phyloP scores from a whole-genome alignment of 1,140 invertebrate species.

The Drusus annulatus region DNA sequence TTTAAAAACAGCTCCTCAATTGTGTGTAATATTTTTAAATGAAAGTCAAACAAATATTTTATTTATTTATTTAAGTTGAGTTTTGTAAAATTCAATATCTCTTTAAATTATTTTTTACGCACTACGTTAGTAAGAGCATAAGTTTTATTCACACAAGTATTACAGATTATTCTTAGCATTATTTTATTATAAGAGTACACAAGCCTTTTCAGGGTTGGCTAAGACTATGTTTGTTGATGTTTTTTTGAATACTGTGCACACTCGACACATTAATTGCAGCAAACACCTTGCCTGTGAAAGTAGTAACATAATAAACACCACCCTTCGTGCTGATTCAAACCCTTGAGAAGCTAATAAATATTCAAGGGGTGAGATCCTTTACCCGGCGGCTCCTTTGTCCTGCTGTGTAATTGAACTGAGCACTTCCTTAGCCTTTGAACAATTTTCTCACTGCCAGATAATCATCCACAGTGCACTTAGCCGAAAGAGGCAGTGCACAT shows the following conservation, averaged over 20 bases:
- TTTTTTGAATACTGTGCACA: too few species aligned
- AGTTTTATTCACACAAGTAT: too few species aligned
- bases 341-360: slow-evolving; percentile 51
- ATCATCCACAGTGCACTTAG: slow-evolving; percentile 48
- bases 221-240: background rate
- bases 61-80: too few species aligned
- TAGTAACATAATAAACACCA: slow-evolving; percentile 1
- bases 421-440: slow-evolving; percentile 54
- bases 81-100: too few species aligned
- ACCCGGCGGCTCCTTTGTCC: slow-evolving; percentile 28
- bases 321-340: slow-evolving; percentile 13
- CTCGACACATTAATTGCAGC: background rate
- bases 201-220: background rate
- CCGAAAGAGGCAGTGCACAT: background rate
- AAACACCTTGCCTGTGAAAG: background rate
- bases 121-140: too few species aligned
- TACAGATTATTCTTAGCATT: too few species aligned
- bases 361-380: slow-evolving; percentile 47
- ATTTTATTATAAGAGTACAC: too few species aligned
- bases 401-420: slow-evolving; percentile 55
- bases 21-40: too few species aligned
- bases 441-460: slow-evolving; percentile 54
- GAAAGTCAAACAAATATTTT: too few species aligned
- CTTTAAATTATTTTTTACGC: too few species aligned
- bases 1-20: too few species aligned